Percentiles rank a stretch among this genome's conserved stretches.
These are phyloP conservation scores for Proterorhinus semilunaris DNA, from an alignment of 2,113 vertebrate genomes.

Conservation along the genomic window DNA sequence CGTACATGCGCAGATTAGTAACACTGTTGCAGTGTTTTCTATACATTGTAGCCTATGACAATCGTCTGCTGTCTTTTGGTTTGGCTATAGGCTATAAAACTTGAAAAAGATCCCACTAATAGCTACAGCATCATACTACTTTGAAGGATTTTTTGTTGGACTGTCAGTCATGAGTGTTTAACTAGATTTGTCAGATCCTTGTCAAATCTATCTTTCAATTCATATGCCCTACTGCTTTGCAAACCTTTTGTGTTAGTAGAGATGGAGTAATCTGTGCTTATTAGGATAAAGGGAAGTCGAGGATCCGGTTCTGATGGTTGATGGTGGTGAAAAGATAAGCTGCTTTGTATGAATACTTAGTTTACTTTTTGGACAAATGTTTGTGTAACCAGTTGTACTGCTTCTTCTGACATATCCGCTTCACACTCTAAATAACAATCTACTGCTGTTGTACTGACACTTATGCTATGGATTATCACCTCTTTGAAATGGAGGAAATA, in stretches of 20 bases:
- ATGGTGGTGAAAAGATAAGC: neutral
- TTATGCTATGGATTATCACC: neutral
- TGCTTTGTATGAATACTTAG: neutral
- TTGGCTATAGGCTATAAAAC: too few species aligned
- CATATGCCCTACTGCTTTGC: neutral
- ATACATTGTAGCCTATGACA: too few species aligned
- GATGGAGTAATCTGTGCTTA: slow-evolving; percentile 16
- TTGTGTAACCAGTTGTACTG: slow-evolving; percentile 29
- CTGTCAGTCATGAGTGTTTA: neutral
- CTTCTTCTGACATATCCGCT: neutral
- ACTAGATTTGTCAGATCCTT: neutral
- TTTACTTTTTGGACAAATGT: neutral
- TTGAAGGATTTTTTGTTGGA: neutral
- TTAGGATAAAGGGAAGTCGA: slow-evolving; percentile 16
- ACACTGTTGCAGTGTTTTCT: neutral
- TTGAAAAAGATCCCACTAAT: too few species aligned
- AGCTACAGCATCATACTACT: too few species aligned
- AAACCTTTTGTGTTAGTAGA: neutral
- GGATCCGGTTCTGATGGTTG: neutral
- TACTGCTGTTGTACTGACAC: too few species aligned
- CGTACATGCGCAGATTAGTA: neutral
- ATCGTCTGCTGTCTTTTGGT: too few species aligned
- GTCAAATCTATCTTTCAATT: neutral
- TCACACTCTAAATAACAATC: too few species aligned
- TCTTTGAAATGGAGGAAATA: neutral